Evolutionary conservation across 2,888 invertebrate genomes (phyloP), one percentile per base, ranked within the genome.

Genomic region (Melinopterus prodromus): DNA sequence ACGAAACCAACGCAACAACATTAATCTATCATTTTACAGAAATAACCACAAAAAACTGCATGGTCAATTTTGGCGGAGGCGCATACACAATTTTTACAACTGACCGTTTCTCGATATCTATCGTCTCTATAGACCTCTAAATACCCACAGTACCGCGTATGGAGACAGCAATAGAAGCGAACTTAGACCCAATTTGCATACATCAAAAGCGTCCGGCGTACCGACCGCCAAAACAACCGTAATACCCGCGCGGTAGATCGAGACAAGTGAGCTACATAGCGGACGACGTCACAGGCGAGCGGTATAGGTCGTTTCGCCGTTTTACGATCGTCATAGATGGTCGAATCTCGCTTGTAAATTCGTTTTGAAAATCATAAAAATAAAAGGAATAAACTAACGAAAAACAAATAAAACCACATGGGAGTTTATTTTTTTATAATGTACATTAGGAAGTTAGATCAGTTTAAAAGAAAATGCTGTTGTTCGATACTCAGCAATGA

Each of bases 291-390:
- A 53, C 9, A 53, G 53, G 53, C 53, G 53, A 1, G 53, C 53
- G 53, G 53, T 53, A 53, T 12, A 7, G 53, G 53, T 53, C 53
- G 53, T 53, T 53, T 53, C 53, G 12, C 9, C 53, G 5, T 53
- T 53, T 53, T 53, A 53, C 53, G 53, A 53, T 53, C 53, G 53
- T 53, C 53, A 53, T 53, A 53, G 53, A 53, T 12, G 53, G 53
- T 53, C 53, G 53, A 53, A 53, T 53, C 53, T 53, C 53, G 53
- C 53, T 53, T 53, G 53, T 53, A 53, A 53, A 53, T 53, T 53
- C 53, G 53, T 53, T 53, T 53, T 53, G 53, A n/a, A n/a, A n/a
- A n/a, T n/a, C n/a, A n/a, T n/a, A n/a, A n/a, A n/a, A n/a, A n/a
- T n/a, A n/a, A n/a, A n/a, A n/a, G n/a, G n/a, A n/a, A n/a, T n/a